Base-by-base conservation (phyloP, 2,888 invertebrate species). In the Lasioglossum vierecki region DNA sequence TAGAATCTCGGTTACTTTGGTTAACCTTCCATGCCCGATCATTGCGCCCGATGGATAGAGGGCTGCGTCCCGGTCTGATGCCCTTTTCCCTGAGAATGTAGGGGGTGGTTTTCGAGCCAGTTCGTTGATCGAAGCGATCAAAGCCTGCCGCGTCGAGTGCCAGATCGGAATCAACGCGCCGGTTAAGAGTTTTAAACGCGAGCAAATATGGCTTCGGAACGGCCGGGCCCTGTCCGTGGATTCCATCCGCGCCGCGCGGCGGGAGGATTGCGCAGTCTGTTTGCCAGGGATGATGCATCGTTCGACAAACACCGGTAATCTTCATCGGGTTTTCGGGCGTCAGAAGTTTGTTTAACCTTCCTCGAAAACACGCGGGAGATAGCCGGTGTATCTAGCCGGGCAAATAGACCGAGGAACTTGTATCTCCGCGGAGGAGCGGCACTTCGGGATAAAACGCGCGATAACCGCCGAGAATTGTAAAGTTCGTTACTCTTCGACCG, bases 271-370 rank as follows among this genome's bases (percentile, higher is more conserved):
- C 75, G 75, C 44, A 74, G 82, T 79, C 73, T 88, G 87, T 82
- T 80, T 88, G 53, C 76, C 53, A 53, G 77, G 86, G 87, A 87
- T 85, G 80, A 90, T 83, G 82, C 79, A 90, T 88, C 85, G 85
- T 82, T 87, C 80, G 57, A 26, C 81, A 90, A 90, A 85, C 80
- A 85, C 39, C 73, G 70, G 76, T 86, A 88, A 90, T 83, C 85
- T 81, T 79, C 75, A 77, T 57, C 70, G 76, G 30, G 81, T 79
- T 84, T 80, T 79, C 77, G 63, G 71, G 74, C 80, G 77, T 83
- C 82, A 75, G 70, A 70, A 86, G 77, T 84, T 88, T 90, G 80
- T 80, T 88, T 86, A 84, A 84, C 82, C 72, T 84, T 76, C 26
- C 66, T 79, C 49, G 66, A 88, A 89, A 85, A 88, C 85, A 86